Evolutionary conservation across 2,888 invertebrate genomes (phyloP).

Genomic region (Athalia circularis): DNA sequence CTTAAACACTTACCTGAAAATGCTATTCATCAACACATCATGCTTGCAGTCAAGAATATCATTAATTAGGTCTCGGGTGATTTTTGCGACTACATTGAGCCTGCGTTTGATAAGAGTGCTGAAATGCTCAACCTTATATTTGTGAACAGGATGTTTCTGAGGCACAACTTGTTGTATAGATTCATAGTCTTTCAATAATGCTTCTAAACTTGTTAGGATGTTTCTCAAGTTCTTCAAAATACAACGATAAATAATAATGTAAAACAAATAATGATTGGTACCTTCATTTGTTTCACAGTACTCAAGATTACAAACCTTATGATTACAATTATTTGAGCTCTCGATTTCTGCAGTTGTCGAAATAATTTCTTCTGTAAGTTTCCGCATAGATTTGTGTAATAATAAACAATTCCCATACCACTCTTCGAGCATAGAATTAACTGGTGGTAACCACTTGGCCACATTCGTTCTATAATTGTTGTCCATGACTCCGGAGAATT

Average conservation of each 20-base stretch:
- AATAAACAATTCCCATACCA: conserved; percentile 60
- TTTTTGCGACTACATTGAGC: conserved; percentile 60
- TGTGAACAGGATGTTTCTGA: conserved; percentile 59
- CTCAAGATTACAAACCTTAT: conserved; percentile 54
- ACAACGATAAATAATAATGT: background rate
- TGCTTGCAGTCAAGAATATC: conserved; percentile 58
- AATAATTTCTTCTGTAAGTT: conserved; percentile 59
- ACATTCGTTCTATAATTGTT: conserved; percentile 67
- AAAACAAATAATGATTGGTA: no score
- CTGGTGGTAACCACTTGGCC: conserved; percentile 66
- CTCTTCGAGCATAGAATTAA: conserved; percentile 58
- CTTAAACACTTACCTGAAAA: conserved; percentile 59
- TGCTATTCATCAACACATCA: conserved; percentile 57
- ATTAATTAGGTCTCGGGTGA: conserved; percentile 57
- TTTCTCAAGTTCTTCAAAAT: conserved; percentile 47
- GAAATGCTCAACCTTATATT: conserved; percentile 59
- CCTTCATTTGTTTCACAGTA: background rate
- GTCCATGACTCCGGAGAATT: conserved; percentile 52
- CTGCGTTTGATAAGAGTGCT: conserved; percentile 55
- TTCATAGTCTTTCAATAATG: conserved; percentile 53
- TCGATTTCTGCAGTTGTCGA: conserved; percentile 56
- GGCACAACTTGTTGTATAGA: conserved; percentile 46
- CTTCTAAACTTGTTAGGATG: conserved; percentile 55
- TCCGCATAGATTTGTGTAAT: conserved; percentile 58
- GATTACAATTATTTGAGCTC: conserved; percentile 54